phyloP scores from a whole-genome alignment of 2,113 vertebrate genomes.

The Hymenochirus boettgeri region DNA sequence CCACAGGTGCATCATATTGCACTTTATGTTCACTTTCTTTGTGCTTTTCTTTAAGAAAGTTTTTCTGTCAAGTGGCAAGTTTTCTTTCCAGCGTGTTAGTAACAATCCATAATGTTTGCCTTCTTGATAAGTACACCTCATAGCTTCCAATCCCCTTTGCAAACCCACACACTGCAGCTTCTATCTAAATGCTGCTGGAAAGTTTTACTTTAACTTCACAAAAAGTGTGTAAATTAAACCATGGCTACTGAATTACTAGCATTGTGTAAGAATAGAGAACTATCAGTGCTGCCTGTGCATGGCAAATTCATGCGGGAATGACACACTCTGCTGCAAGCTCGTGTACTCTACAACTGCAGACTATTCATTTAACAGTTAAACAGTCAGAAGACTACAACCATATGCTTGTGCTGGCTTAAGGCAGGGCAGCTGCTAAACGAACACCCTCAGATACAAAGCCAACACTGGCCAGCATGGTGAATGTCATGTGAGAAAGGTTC shows the following conservation, averaged over 20 bases:
- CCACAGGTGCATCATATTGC: too few relatives aligned
- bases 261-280: too few relatives aligned
- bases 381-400: slow-evolving; percentile 66
- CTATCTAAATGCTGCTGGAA: neutral
- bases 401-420: slow-evolving; percentile 54
- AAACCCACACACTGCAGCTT: slow-evolving; percentile 61
- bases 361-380: slow-evolving; percentile 58
- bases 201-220: neutral
- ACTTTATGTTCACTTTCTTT: too few relatives aligned
- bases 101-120: slow-evolving; percentile 8
- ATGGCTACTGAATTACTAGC: too few relatives aligned
- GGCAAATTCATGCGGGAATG: too few relatives aligned
- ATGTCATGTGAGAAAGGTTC: slow-evolving; percentile 70
- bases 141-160: slow-evolving; percentile 45
- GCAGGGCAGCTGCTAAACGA: slow-evolving; percentile 51
- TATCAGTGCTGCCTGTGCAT: too few relatives aligned
- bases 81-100: slow-evolving; percentile 40
- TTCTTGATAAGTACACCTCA: slow-evolving; percentile 34
- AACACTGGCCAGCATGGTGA: slow-evolving; percentile 63
- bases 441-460: slow-evolving; percentile 63
- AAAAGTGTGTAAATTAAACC: too few relatives aligned
- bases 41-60: slow-evolving; percentile 39
- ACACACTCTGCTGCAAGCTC: too few relatives aligned
- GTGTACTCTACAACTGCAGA: slow-evolving; percentile 46
- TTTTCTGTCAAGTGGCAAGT: slow-evolving; percentile 39